phyloP scores from a whole-genome alignment of 1,140 invertebrate genomes.

The Goniozus legneri region DNA sequence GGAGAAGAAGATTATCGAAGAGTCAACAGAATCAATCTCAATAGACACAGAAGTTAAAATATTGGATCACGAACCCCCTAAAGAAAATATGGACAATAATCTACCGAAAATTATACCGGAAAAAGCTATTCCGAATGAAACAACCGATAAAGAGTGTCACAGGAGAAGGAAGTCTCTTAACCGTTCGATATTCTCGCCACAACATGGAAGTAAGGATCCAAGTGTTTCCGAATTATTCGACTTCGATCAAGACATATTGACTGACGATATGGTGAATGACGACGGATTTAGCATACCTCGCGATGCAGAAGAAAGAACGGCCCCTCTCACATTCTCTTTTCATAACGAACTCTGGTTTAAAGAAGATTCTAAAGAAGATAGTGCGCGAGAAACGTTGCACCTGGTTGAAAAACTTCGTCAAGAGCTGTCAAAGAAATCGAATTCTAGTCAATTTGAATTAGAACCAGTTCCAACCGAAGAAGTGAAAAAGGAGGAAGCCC shows the following conservation, averaged over 20 bases:
- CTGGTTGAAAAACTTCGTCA: slow-evolving; percentile 74
- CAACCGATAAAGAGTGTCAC: slow-evolving; percentile 33
- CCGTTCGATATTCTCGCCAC: slow-evolving; percentile 70
- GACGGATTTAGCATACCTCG: slow-evolving; percentile 61
- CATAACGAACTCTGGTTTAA: slow-evolving; percentile 65
- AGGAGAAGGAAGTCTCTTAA: slow-evolving; percentile 49
- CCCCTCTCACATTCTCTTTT: slow-evolving; percentile 65
- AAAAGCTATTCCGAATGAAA: slow-evolving; percentile 23
- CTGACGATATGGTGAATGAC: slow-evolving; percentile 60
- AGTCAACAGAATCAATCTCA: not conserved
- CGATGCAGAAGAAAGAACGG: slow-evolving; percentile 59
- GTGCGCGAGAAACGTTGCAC: slow-evolving; percentile 71
- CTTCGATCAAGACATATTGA: slow-evolving; percentile 64
- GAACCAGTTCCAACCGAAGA: slow-evolving; percentile 34
- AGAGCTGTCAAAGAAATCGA: slow-evolving; percentile 64
- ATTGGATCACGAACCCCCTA: slow-evolving; percentile 8
- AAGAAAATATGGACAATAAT: slow-evolving; percentile 21
- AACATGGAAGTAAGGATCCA: slow-evolving; percentile 61
- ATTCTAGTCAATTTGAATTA: slow-evolving; percentile 49
- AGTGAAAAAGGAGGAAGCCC: slow-evolving; percentile 31
- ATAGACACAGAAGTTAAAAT: no score
- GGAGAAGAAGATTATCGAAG: slow-evolving; percentile 12
- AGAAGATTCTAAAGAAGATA: slow-evolving; percentile 76
- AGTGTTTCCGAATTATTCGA: slow-evolving; percentile 61
- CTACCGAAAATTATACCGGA: slow-evolving; percentile 22